Evolutionary conservation across 2,113 vertebrate species (phyloP), one percentile per base, ranked within the genome.

Genomic region (Pteropus alecto): DNA sequence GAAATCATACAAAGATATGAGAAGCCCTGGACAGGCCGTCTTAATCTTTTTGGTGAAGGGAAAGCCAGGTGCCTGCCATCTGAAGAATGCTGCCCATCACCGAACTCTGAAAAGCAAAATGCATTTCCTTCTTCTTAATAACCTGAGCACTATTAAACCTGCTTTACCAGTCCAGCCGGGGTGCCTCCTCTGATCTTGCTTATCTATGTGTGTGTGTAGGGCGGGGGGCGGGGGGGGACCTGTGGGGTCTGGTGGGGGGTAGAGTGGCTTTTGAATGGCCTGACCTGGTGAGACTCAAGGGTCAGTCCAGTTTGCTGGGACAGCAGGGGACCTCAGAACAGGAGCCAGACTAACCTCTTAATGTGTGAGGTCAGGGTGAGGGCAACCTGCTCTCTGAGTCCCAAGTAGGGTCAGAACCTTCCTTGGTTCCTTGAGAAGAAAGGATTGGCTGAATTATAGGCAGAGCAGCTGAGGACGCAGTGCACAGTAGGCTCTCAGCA

Each of bases 81-180:
- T 46, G 33, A 84, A 67, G 92, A 91, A 87, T 22, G n/a, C 51
- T 76, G 90, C 93, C 65, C 12, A 19, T 90, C 95, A 54, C 48
- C 60, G 67, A 0, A 5, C 60, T 79, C 65, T 41, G 65, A 63
- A 90, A 90, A 94, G 60, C 90, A 63, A 60, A 86, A 6, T 43
- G 33, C 19, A 30, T 79, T 91, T 96, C 92, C 96, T 95, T 93
- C 41, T 93, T 87, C 46, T 81, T 60, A 38, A 65, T 15, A 7
- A 21, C 30, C 0, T 11, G 70, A 56, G 38, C 35, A 1, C 88
- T 71, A 63, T 0, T 8, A 82, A 96, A 96, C 97, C 95, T 87
- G 97, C 94, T 88, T 76, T 87, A 26, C 95, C 87, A 83, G 96
- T 93, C 95, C 46, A 8, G 56, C 93, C 65, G 16, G 56, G n/a